Conservation (phyloP, 2,888 invertebrate species). For the Aspidapion aeneum region DNA sequence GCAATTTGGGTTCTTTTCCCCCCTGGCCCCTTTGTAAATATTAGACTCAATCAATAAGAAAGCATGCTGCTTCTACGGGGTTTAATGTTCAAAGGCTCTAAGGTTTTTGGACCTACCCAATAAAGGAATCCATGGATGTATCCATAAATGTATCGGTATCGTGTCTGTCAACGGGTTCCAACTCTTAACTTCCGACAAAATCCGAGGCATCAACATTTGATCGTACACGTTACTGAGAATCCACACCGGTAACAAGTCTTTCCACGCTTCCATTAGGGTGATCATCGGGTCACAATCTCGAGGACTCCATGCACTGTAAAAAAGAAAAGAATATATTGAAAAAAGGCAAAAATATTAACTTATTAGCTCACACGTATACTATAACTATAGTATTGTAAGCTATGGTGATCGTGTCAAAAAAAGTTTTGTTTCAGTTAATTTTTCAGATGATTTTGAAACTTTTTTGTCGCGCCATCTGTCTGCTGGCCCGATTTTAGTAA, state of each 20-base stretch:
- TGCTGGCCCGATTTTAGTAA: too few relatives aligned
- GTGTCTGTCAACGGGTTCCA: constrained; percentile 98
- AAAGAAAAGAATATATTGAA: constrained; percentile 19
- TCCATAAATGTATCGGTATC: constrained; percentile 94
- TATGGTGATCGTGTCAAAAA: too few relatives aligned
- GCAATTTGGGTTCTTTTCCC: too few relatives aligned
- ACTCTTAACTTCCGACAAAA: constrained; percentile 71
- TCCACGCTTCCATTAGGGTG: constrained; percentile 77
- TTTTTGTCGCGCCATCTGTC: too few relatives aligned
- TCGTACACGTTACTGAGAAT: constrained; percentile 78
- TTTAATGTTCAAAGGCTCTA: too few relatives aligned
- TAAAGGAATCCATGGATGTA: constrained; percentile 92
- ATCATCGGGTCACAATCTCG: constrained; percentile 76
- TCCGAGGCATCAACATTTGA: constrained; percentile 73
- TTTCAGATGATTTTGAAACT: too few relatives aligned
- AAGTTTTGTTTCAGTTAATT: too few relatives aligned
- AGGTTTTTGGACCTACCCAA: constrained; percentile 63
- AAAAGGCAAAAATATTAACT: neutral
- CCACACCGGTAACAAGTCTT: constrained; percentile 76
- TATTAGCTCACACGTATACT: neutral
- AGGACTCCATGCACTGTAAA: constrained; percentile 74
- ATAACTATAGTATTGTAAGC: too few relatives aligned
- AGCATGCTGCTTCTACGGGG: too few relatives aligned
- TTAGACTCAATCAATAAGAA: too few relatives aligned
- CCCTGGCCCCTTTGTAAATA: too few relatives aligned